Base-by-base conservation (phyloP, 1,140 invertebrate genomes). In the Drosophila auraria region DNA sequence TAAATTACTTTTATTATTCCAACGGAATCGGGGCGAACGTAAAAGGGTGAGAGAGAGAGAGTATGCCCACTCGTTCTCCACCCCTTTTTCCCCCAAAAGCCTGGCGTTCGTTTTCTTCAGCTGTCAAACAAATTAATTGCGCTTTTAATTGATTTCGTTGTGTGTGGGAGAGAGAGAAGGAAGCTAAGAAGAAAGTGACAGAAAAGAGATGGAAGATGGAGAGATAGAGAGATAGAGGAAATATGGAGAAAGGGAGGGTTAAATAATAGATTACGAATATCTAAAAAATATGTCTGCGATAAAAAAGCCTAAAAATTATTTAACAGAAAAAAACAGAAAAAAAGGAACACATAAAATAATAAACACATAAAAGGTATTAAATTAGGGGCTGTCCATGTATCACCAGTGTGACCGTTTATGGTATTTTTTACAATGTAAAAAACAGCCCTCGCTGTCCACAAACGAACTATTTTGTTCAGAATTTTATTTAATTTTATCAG, bases 71-170 rank as follows among this genome's bases (percentile, higher is more conserved):
- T 23, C 14, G 30, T 9, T 25, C 36, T 27, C 42, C 7, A n/a
- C 8, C 25, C 11, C 36, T 5, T 38, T 20, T 47, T 54, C 38
- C 8, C 0, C n/a, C 63, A 72, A 87, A 69, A 82, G 56, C 78
- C 78, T 82, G 73, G 78, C 78, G 77, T 89, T 65, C 71, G 81
- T 90, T 90, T 90, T 90, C 86, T 76, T 83, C 69, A 77, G 72
- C 86, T 89, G 86, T 90, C 86, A 89, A 82, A 90, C 86, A 89
- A 90, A 89, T 89, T 90, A 89, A 89, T 89, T 89, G 82, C 75
- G 66, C 86, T 89, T 86, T 89, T 89, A 89, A 89, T 89, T 89
- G 82, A 82, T 80, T 87, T 90, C 74, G 80, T 62, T 82, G 65
- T 59, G 33, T 44, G 33, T n/a, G n/a, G n/a, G 50, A 27, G 17